Evolutionary conservation across 2,797 vertebrate species (phyloP).

Genomic region (Cynodonichthys magdalenae): DNA sequence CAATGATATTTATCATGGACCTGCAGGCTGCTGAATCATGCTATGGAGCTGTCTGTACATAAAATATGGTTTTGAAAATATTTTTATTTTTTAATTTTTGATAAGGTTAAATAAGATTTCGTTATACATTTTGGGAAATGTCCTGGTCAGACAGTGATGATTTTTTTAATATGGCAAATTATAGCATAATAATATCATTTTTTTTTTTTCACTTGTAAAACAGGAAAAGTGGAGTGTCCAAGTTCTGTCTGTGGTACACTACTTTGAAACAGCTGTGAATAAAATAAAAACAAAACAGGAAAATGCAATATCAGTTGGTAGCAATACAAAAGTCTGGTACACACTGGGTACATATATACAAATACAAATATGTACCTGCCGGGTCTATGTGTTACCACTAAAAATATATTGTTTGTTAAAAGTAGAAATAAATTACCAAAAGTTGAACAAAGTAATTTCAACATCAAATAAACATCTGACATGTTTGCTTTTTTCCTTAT

Average conservation of each 20-base stretch:
- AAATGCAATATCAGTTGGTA: too few relatives aligned
- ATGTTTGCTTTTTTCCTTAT: not conserved
- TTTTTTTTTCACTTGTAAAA: slow-evolving; percentile 26
- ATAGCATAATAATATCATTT: slow-evolving; percentile 8
- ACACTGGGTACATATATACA: too few relatives aligned
- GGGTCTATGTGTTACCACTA: too few relatives aligned
- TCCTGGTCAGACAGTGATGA: not conserved
- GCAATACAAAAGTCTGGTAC: too few relatives aligned
- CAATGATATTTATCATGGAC: slow-evolving; percentile 3
- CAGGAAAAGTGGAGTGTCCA: slow-evolving; percentile 1
- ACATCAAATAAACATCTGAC: not conserved
- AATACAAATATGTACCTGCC: too few relatives aligned
- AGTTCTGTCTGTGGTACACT: not conserved
- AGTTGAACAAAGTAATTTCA: not conserved
- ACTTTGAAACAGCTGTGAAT: not conserved
- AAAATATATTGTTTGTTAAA: not conserved
- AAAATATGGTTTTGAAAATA: not conserved
- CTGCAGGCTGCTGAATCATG: slow-evolving; percentile 13
- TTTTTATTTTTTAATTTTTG: not conserved
- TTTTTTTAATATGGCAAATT: slow-evolving; percentile 27
- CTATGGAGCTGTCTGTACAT: not conserved
- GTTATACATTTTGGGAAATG: slow-evolving; percentile 18
- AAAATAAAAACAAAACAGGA: not conserved
- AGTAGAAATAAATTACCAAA: not conserved
- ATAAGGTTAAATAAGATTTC: not conserved